Evolutionary conservation across 2,888 invertebrate genomes (phyloP).

Genomic region (Patella ulyssiponensis): DNA sequence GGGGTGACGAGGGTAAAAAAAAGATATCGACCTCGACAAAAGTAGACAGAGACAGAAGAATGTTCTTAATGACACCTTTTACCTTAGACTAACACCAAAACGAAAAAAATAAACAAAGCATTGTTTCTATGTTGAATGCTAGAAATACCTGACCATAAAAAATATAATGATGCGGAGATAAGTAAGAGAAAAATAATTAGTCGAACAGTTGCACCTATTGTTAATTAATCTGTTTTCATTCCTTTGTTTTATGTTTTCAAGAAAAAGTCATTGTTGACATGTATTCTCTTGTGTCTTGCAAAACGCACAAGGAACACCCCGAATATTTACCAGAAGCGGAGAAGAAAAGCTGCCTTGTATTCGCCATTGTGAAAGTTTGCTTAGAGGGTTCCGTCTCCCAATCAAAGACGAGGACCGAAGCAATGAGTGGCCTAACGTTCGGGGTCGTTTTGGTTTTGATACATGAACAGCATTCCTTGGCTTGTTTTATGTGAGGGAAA

Average conservation of each 20-base stretch:
- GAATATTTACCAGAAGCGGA: not conserved
- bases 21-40: no score
- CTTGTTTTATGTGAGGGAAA: conserved; percentile 12
- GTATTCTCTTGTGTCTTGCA: not conserved
- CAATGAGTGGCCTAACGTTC: not conserved
- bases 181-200: no score
- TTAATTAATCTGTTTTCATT: no score
- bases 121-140: not conserved
- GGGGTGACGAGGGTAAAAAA: no score
- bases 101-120: not conserved
- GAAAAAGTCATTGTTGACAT: not conserved
- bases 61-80: conserved; percentile 6
- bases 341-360: not conserved
- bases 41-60: not conserved
- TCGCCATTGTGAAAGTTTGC: not conserved
- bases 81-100: not conserved
- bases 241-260: no score
- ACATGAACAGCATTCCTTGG: conserved; percentile 3
- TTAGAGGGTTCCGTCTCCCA: not conserved
- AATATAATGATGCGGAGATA: no score
- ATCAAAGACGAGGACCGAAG: not conserved
- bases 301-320: not conserved
- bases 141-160: no score
- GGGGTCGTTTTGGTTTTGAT: conserved; percentile 8
- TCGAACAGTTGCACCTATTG: no score